Evolutionary conservation across 2,797 vertebrate species (phyloP).

Genomic region (Rhinophrynus dorsalis): DNA sequence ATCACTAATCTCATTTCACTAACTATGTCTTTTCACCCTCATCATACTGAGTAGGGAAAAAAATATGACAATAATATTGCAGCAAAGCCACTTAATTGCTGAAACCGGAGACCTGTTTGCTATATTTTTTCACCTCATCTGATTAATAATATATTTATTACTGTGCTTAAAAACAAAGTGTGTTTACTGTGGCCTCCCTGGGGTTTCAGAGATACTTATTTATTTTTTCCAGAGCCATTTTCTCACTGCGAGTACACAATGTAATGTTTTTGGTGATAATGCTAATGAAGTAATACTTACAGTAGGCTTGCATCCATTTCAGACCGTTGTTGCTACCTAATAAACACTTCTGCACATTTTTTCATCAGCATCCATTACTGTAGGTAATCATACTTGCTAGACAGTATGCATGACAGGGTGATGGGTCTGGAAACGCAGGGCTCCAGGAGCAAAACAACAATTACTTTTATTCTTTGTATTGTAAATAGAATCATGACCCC

Average conservation of each 20-base stretch:
- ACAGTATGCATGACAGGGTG: background rate
- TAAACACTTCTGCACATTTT: slow-evolving; percentile 6
- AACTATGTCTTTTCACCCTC: slow-evolving; percentile 27
- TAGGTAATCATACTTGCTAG: background rate
- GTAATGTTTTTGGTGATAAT: background rate
- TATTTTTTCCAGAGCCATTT: background rate
- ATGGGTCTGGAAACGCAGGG: background rate
- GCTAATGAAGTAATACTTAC: slow-evolving; percentile 17
- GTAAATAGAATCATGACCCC: no score
- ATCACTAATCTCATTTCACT: slow-evolving; percentile 40
- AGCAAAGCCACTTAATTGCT: slow-evolving; percentile 40
- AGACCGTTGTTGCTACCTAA: background rate
- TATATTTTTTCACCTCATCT: slow-evolving; percentile 40
- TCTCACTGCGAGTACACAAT: slow-evolving; percentile 7
- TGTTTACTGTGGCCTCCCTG: slow-evolving; percentile 32
- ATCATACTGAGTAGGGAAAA: slow-evolving; percentile 18
- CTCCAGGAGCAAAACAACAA: background rate
- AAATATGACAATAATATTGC: slow-evolving; percentile 30
- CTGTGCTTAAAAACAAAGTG: slow-evolving; percentile 16
- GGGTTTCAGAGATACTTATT: slow-evolving; percentile 14
- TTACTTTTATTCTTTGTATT: no score
- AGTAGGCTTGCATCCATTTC: slow-evolving; percentile 13
- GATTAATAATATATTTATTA: slow-evolving; percentile 47
- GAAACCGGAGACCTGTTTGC: slow-evolving; percentile 39
- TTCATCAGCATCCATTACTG: background rate